Evolutionary conservation across 2,113 vertebrate species (phyloP), one percentile per base, ranked within the genome.

Genomic region (Camelus dromedarius): DNA sequence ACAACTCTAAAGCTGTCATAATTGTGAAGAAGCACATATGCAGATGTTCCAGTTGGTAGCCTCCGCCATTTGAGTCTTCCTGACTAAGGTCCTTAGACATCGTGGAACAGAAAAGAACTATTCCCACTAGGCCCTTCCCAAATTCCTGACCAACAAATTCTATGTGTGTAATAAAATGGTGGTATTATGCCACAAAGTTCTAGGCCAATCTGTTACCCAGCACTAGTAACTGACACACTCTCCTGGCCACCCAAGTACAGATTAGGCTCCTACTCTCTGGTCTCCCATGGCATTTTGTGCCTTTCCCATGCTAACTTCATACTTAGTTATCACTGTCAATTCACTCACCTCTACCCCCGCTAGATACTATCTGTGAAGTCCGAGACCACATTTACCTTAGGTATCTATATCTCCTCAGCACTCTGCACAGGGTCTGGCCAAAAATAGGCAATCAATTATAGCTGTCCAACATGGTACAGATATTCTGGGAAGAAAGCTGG

Each of bases 401-500:
- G 6, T 22, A 28, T 30, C 52, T 85, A 0, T 28, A 16, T 32
- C 73, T 79, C 35, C 30, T 85, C 20, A 50, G 30, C 26, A 22
- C 24, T 64, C 52, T 56, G 1, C 22, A 38, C 20, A 32, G 6
- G 19, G 1, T 18, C 64, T 66, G n/a, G 10, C 22, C 2, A 76
- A 26, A 80, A 84, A 38, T 0, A 18, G 60, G 32, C 20, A 56
- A n/a, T 38, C n/a, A 60, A 7, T 69, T 50, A 18, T 66, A 52
- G 70, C 38, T 66, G 13, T 46, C 42, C 56, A 58, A 92, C 62
- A 52, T 12, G 20, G 18, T 28, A 77, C 60, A 60, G 58, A 20
- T 24, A 62, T 76, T 82, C 69, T 62, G 84, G 19, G 89, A 83
- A 83, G 69, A 83, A 96, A 89, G n/a, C 46, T 77, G 35, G 38